Conservation (phyloP, 2,888 invertebrate genomes). For the Hyppa rectilinea region DNA sequence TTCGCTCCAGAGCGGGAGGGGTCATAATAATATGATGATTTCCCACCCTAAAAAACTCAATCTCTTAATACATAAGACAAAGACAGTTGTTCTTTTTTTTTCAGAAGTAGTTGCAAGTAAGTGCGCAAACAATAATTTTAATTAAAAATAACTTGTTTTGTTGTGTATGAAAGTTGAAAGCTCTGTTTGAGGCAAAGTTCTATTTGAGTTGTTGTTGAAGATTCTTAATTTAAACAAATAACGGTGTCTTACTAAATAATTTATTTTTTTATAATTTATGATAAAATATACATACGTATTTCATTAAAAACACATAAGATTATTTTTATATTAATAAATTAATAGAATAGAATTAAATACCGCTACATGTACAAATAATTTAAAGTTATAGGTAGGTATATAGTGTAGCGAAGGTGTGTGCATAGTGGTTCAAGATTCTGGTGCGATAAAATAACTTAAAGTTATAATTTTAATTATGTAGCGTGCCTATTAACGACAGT, state of each 20-base stretch:
- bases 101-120: constrained; percentile 4
- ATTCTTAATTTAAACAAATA: background rate
- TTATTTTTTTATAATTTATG: background rate
- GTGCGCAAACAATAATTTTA: background rate
- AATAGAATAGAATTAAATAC: constrained; percentile 52
- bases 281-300: background rate
- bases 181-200: background rate
- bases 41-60: too few relatives aligned
- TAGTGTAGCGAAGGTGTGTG: too few relatives aligned
- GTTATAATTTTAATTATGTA: background rate
- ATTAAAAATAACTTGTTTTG: background rate
- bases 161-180: background rate
- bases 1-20: too few relatives aligned
- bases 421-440: background rate
- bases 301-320: background rate
- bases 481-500: too few relatives aligned
- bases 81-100: background rate
- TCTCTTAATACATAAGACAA: background rate
- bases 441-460: constrained; percentile 6
- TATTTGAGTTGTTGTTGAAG: background rate
- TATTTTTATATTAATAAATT: constrained; percentile 27
- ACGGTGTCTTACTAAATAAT: background rate
- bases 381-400: constrained; percentile 7
- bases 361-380: constrained; percentile 46
- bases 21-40: too few relatives aligned